phyloP scores from a whole-genome alignment of 2,797 vertebrate genomes.

The Anomalospiza imberbis region DNA sequence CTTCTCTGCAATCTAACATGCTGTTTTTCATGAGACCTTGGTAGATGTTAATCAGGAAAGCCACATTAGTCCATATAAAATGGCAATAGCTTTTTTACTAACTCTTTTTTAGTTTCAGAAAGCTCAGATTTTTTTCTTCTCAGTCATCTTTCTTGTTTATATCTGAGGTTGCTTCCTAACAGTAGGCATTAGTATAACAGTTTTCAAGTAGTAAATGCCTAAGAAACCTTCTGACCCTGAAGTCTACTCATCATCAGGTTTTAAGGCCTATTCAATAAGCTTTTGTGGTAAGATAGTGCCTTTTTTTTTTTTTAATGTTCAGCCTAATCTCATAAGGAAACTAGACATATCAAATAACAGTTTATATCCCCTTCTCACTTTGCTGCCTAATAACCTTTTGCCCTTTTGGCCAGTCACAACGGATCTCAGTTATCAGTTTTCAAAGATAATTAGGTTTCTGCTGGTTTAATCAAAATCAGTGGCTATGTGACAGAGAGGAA shows the following conservation, averaged over 20 bases:
- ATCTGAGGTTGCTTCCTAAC: background rate
- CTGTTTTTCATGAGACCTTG: background rate
- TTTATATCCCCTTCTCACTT: background rate
- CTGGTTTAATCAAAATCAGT: background rate
- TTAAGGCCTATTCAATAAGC: background rate
- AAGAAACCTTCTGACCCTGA: background rate
- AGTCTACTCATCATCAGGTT: background rate
- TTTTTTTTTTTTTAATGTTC: background rate
- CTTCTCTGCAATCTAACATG: background rate
- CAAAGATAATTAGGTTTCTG: background rate
- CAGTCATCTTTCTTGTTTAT: background rate
- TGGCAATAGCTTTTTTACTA: background rate
- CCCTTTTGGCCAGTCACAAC: background rate
- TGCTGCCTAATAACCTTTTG: background rate
- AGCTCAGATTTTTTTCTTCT: background rate
- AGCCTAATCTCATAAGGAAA: background rate
- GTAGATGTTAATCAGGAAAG: background rate
- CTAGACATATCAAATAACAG: background rate
- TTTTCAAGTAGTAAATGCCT: background rate
- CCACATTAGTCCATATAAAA: background rate
- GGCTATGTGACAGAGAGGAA: background rate
- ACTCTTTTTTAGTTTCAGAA: background rate
- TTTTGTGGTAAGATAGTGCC: background rate
- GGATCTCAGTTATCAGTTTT: background rate
- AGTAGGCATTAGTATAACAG: background rate